Conservation (phyloP, 1,140 invertebrate species). For the Drosophila varians region DNA sequence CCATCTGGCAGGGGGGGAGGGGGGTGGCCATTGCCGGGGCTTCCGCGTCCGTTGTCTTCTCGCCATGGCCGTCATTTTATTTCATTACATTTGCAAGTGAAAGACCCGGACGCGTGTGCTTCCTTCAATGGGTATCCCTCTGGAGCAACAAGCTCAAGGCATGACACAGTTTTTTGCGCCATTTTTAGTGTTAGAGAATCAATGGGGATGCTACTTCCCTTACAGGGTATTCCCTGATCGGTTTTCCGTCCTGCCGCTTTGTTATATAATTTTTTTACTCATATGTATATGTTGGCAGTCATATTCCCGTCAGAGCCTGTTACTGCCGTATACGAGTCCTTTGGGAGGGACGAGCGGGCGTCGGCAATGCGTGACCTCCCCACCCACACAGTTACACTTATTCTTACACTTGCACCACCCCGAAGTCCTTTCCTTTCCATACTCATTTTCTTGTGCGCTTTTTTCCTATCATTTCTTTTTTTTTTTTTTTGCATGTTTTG, state of each 20-base stretch:
- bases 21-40: neutral
- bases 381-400: constrained; percentile 7
- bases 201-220: neutral
- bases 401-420: constrained; percentile 13
- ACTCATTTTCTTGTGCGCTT: constrained; percentile 26
- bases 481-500: constrained; percentile 40
- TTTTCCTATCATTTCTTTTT: constrained; percentile 15
- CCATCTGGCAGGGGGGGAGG: constrained; percentile 8
- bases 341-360: constrained; percentile 35
- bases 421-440: constrained; percentile 15
- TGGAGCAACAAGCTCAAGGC: constrained; percentile 5
- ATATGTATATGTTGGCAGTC: constrained; percentile 21
- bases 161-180: neutral
- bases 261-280: constrained; percentile 19
- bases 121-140: constrained; percentile 9
- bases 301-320: constrained; percentile 41
- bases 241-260: neutral
- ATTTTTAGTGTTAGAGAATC: constrained; percentile 5
- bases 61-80: constrained; percentile 40
- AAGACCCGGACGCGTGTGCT: neutral
- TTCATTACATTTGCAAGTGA: constrained; percentile 45
- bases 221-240: constrained; percentile 31
- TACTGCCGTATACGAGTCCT: constrained; percentile 52
- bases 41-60: constrained; percentile 4
- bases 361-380: constrained; percentile 36